phyloP scores from a whole-genome alignment of 1,140 invertebrate genomes.

The Panagrolaimus sp. region DNA sequence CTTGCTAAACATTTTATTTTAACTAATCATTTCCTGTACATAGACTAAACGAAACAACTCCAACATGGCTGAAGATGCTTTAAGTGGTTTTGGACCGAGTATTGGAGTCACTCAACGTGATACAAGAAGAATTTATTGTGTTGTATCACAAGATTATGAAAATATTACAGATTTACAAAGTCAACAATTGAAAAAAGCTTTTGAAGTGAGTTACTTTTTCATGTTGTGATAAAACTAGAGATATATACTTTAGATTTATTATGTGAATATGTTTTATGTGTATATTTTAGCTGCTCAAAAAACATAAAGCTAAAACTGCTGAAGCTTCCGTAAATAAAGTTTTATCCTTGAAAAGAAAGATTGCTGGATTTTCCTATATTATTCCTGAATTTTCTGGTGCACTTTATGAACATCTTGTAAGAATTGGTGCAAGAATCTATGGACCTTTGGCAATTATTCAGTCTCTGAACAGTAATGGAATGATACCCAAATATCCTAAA shows the following conservation, averaged over 20 bases:
- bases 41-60: too few relatives aligned
- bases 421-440: background rate
- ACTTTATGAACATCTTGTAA: background rate
- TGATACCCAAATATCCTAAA: background rate
- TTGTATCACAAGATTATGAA: too few relatives aligned
- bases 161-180: too few relatives aligned
- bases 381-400: background rate
- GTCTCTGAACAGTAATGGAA: background rate
- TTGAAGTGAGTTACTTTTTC: background rate
- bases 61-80: too few relatives aligned
- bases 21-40: too few relatives aligned
- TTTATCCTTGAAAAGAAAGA: background rate
- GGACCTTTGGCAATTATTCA: background rate
- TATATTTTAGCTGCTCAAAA: background rate
- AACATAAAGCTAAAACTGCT: background rate
- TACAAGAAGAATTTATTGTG: too few relatives aligned
- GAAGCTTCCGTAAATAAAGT: background rate
- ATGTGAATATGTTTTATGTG: too few relatives aligned
- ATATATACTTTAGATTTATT: too few relatives aligned
- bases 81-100: too few relatives aligned
- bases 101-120: too few relatives aligned
- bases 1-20: too few relatives aligned
- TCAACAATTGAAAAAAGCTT: background rate
- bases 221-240: background rate
- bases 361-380: background rate